These are phyloP conservation scores for Trididemnum miniatum DNA, from an alignment of 23 tunicate genomes.

Conservation along the genomic window DNA sequence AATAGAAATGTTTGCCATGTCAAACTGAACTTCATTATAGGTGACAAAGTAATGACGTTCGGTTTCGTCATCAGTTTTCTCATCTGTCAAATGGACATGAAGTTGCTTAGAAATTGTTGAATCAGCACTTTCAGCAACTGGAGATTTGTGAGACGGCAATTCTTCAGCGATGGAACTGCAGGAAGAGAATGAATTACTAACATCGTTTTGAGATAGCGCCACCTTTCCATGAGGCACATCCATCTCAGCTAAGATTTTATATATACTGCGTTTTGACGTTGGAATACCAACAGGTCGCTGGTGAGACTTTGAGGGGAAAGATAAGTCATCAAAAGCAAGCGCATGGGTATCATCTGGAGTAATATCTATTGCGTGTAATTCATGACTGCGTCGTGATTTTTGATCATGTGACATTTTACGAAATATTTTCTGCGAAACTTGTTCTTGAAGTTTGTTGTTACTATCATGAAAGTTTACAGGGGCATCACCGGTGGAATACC, in stretches of 20 bases:
- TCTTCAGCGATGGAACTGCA: not conserved
- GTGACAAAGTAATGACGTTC: slow-evolving; percentile 54
- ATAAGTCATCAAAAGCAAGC: not conserved
- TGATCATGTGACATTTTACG: too few relatives aligned
- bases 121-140: not conserved
- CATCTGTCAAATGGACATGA: not conserved
- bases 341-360: not conserved
- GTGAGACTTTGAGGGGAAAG: not conserved
- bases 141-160: not conserved
- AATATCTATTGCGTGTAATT: not conserved
- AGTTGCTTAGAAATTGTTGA: not conserved
- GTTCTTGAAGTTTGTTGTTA: not conserved
- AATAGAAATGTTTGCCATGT: slow-evolving; percentile 47
- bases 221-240: not conserved
- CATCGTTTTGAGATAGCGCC: slow-evolving; percentile 31
- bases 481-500: not conserved
- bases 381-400: too few relatives aligned
- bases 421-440: not conserved
- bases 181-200: slow-evolving; percentile 54
- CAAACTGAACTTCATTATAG: slow-evolving; percentile 60
- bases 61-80: not conserved
- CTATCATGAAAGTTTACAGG: too few relatives aligned
- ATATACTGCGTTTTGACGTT: slow-evolving; percentile 37
- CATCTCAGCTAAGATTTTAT: not conserved
- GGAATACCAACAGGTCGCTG: slow-evolving; percentile 52